phyloP scores from a whole-genome alignment of 2,888 invertebrate genomes.

The Girardia tigrina region DNA sequence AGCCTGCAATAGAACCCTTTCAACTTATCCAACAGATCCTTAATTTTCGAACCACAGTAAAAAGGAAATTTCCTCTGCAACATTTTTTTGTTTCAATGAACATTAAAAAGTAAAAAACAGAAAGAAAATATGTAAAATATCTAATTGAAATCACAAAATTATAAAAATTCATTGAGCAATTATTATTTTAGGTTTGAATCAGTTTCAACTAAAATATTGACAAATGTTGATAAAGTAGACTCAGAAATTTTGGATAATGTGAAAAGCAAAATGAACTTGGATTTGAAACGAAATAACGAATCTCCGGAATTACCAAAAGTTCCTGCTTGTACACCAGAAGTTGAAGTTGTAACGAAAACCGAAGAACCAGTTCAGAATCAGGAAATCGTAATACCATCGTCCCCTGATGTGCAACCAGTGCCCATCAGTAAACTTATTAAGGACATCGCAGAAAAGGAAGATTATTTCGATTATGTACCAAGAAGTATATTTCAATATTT shows the following conservation, averaged over 20 bases:
- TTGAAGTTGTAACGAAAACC: neutral
- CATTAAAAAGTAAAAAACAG: too few relatives aligned
- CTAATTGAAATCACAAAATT: too few relatives aligned
- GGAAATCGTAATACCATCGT: neutral
- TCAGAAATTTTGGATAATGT: neutral
- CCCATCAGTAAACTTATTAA: neutral
- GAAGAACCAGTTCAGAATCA: neutral
- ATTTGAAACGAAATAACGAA: neutral
- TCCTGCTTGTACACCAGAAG: too few relatives aligned
- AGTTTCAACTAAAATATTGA: neutral
- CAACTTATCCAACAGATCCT: too few relatives aligned
- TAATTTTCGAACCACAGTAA: too few relatives aligned
- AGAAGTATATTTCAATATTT: too few relatives aligned
- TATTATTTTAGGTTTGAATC: neutral
- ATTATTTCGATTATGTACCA: neutral
- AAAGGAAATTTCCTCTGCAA: too few relatives aligned
- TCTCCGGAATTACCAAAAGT: conserved; percentile 8
- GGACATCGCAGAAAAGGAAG: neutral
- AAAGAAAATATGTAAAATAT: too few relatives aligned
- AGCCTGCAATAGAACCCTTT: too few relatives aligned
- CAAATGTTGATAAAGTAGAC: neutral
- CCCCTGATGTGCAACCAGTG: neutral
- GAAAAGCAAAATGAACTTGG: neutral
- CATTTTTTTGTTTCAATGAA: too few relatives aligned
- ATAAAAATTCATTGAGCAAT: too few relatives aligned